phyloP scores from a whole-genome alignment of 2,113 vertebrate species.

The Prionailurus bengalensis region DNA sequence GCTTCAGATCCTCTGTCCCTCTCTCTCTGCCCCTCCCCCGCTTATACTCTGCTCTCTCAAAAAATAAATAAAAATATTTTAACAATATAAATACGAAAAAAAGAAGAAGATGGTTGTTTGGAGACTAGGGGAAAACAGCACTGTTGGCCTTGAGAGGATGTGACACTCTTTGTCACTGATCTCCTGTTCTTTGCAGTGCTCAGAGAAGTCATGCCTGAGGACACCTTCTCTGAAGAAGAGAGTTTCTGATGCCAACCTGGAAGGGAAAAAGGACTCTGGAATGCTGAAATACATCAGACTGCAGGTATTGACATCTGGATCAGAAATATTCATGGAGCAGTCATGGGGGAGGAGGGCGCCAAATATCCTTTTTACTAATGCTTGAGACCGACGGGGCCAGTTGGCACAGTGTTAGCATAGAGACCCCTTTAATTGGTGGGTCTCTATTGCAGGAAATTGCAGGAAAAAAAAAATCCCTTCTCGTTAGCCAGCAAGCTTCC shows the following conservation, averaged over 20 bases:
- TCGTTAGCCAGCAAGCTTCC: neutral
- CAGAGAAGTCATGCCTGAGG: constrained; percentile 97
- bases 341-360: neutral
- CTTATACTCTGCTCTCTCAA: too few relatives aligned
- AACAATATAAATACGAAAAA: too few relatives aligned
- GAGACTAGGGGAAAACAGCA: neutral
- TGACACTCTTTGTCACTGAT: neutral
- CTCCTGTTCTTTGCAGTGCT: constrained; percentile 89
- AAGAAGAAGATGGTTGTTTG: neutral
- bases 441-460: too few relatives aligned
- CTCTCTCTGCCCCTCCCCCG: too few relatives aligned
- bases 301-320: constrained; percentile 89
- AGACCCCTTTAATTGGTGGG: neutral
- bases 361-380: neutral
- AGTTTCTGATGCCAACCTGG: constrained; percentile 92
- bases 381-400: neutral
- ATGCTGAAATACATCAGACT: constrained; percentile 99
- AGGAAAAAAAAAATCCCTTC: neutral
- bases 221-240: constrained; percentile 98
- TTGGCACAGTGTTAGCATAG: neutral
- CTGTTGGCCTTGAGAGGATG: neutral
- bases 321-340: neutral
- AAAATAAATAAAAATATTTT: too few relatives aligned
- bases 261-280: constrained; percentile 98
- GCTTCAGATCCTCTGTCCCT: too few relatives aligned